Base-by-base conservation (phyloP, 2,888 invertebrate genomes). In the Tenthredo notha region DNA sequence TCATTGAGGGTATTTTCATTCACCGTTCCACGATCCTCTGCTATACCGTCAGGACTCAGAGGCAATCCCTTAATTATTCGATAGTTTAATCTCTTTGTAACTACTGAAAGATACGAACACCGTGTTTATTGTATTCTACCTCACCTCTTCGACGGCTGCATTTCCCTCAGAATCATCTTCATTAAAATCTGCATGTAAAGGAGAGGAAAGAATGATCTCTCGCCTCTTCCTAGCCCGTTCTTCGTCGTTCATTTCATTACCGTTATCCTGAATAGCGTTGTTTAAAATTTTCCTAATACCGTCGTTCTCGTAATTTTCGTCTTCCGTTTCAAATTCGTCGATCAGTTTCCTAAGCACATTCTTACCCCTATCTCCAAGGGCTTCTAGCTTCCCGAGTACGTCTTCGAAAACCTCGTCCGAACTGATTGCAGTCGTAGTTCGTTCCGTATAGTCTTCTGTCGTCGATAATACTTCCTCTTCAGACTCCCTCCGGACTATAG, bases 1-100 rank as follows among this genome's bases (percentile, higher is more conserved):
- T 97, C 97, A 88, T 96, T 95, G 7, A 95, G 91, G 0, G 95
- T 95, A 0, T 96, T 96, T 90, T 96, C 96, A 92, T 96, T 96
- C 15, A 96, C 93, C 2, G 94, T 94, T 0, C 95, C 95, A 90
- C 95, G 95, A 88, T 95, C 95, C 84, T 96, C 96, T 0, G 96
- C 96, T 89, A 95, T 95, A 3, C 95, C 96, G 88, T 96, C 96
- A 12, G 96, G 95, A 67, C 94, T 93, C 10, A 96, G 37, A 25
- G 18, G 87, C 77, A 89, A 80, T 12, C 88, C 89, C 89, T 90
- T 43, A 6, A 18, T 78, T 15, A 47, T 21, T 21, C 12, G 21
- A 18, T 21, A 7, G 10, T 40, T 74, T 15, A 77, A 50, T 29
- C 15, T 7, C 21, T 50, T n/a, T 6, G 29, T n/a, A 54, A 54